Percentiles rank a stretch among this genome's conserved stretches.
Evolutionary conservation across 2,113 vertebrate species (phyloP).

Genomic region (Leuciscus idus): DNA sequence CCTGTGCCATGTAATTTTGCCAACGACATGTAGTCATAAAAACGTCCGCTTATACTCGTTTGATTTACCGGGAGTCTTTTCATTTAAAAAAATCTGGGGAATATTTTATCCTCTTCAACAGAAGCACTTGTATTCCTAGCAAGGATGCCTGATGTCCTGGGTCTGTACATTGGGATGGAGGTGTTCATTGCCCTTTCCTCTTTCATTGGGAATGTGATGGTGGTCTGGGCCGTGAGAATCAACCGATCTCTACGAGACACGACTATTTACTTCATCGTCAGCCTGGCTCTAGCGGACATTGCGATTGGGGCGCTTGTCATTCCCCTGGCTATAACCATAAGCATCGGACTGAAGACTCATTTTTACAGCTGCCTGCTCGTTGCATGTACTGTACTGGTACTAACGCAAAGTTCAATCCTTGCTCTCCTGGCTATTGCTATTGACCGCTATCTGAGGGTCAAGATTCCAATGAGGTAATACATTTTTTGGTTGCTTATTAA

Average conservation of each 20-base stretch:
- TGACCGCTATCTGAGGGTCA: constrained; percentile 95
- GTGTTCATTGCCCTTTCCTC: constrained; percentile 91
- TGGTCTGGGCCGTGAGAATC: constrained; percentile 96
- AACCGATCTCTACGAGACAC: constrained; percentile 91
- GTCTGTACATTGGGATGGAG: constrained; percentile 90
- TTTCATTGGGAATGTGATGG: constrained; percentile 93
- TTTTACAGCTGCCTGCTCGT: constrained; percentile 93
- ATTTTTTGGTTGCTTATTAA: background rate
- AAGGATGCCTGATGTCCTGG: constrained; percentile 74
- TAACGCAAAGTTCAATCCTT: constrained; percentile 97
- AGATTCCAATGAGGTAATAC: constrained; percentile 91
- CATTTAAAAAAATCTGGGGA: constrained; percentile 30
- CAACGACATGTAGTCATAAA: background rate
- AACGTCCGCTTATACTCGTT: background rate
- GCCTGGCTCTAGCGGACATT: constrained; percentile 92
- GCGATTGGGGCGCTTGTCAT: constrained; percentile 94
- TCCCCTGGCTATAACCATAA: constrained; percentile 92
- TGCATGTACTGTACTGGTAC: constrained; percentile 91
- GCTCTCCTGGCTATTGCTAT: constrained; percentile 94
- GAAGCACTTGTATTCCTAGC: background rate
- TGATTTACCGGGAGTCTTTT: background rate
- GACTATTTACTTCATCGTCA: constrained; percentile 96
- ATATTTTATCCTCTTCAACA: constrained; percentile 56
- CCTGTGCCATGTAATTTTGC: background rate
- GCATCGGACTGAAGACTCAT: constrained; percentile 83